A percentile compares a stretch with the other conserved stretches of the same genome.
Conservation (phyloP, 2,797 vertebrate species). For the Rallus crepitans region DNA sequence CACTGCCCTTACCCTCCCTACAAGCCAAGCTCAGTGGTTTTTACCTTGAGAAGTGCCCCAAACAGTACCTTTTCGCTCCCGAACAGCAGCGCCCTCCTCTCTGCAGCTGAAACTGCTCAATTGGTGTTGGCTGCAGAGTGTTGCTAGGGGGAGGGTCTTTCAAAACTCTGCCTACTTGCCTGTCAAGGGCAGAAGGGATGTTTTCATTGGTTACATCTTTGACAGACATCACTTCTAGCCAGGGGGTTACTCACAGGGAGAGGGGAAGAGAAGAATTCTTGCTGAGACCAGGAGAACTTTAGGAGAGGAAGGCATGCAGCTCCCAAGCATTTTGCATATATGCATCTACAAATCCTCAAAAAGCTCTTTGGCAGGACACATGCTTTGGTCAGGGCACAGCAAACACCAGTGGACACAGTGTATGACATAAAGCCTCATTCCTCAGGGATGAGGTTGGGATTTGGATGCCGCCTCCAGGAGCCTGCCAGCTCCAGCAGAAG, state of each 20-base stretch:
- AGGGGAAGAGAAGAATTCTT: not conserved
- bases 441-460: not conserved
- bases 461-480: not conserved
- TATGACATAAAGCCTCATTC: not conserved
- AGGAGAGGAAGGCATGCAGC: not conserved
- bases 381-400: not conserved
- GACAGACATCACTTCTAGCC: not conserved
- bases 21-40: not conserved
- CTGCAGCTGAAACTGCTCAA: conserved; percentile 76
- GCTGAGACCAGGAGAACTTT: not conserved
- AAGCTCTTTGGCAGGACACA: not conserved
- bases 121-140: conserved; percentile 64
- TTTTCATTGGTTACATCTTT: conserved; percentile 5
- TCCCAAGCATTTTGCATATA: not conserved
- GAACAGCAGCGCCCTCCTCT: conserved; percentile 77
- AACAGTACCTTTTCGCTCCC: conserved; percentile 71
- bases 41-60: not conserved
- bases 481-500: not conserved
- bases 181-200: conserved; percentile 46
- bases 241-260: not conserved
- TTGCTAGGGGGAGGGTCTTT: conserved; percentile 72
- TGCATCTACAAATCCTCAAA: not conserved
- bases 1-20: not conserved
- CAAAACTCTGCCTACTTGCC: conserved; percentile 78
- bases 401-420: not conserved